Conservation (phyloP, 2,888 invertebrate genomes). For the Linnaemya tessellans region DNA sequence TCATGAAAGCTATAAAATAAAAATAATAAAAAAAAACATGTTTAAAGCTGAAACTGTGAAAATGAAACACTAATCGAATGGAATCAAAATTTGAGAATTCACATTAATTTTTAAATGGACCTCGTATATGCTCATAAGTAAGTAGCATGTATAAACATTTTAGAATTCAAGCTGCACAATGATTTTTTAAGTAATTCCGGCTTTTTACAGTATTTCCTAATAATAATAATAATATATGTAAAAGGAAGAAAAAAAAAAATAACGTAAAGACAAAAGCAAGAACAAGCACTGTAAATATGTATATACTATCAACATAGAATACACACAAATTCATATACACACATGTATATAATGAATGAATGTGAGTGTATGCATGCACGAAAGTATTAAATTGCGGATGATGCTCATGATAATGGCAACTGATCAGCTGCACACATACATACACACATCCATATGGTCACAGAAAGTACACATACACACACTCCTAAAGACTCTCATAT, state of each 20-base stretch:
- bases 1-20: no score
- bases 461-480: no score
- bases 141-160: neutral
- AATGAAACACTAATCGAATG: no score
- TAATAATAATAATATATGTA: conserved; percentile 70
- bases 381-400: conserved; percentile 52
- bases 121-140: no score
- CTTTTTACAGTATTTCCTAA: conserved; percentile 62
- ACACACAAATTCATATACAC: conserved; percentile 1
- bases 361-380: neutral
- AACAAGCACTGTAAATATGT: conserved; percentile 14
- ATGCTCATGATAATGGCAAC: conserved; percentile 56
- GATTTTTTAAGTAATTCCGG: conserved; percentile 61
- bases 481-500: neutral
- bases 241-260: conserved; percentile 53
- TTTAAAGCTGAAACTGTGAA: no score
- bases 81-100: no score
- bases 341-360: no score
- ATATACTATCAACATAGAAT: neutral
- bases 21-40: no score
- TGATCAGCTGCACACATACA: conserved; percentile 45
- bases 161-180: conserved; percentile 45
- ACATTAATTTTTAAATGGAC: neutral
- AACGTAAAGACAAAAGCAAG: conserved; percentile 23
- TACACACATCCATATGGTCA: neutral